Base-by-base conservation (phyloP, 2,113 vertebrate species). In the Cyprinodon variegatus region DNA sequence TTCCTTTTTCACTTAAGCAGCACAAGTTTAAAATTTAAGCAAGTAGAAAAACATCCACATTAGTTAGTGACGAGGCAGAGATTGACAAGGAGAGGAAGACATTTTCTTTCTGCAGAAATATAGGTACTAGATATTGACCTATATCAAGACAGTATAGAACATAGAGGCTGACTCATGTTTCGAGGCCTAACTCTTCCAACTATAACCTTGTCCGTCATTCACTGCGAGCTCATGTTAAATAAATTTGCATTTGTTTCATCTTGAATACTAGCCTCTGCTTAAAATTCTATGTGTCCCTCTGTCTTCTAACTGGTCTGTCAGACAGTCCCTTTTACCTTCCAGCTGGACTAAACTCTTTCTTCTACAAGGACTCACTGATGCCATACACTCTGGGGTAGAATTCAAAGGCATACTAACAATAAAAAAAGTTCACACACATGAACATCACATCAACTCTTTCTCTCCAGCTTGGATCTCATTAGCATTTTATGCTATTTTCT, bases 1-100 rank as follows among this genome's bases (percentile, higher is more conserved):
- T 48, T 75, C 68, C 38, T 73, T 14, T 60, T 37, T 46, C 3
- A 1, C 37, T 40, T 50, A 3, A 78, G 14, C 66, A 77, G 53
- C 59, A 41, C 17, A 72, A 39, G 68, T 85, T 72, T 63, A 13
- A 83, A 86, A 89, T 76, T 79, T 43, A 65, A 76, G 69, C 70
- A 72, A 81, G 82, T 67, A 69, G 68, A 83, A 71, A 65, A 68
- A 82, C 89, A 82, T 78, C 77, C 80, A 81, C 80, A 82, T 87
- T 80, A 83, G 72, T 74, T 77, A 71, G 40, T 72, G 83, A 66
- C 68, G 87, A 80, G 86, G 53, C 74, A 76, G 71, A 85, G 79
- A 81, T 80, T 76, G 87, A 89, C 74, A 78, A 74, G n/a, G 38
- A 68, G 88, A 88, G 72, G 53, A 78, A 82, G 61, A 72, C 75